phyloP scores from a whole-genome alignment of 1,140 invertebrate genomes.

The Danaus melanippus region DNA sequence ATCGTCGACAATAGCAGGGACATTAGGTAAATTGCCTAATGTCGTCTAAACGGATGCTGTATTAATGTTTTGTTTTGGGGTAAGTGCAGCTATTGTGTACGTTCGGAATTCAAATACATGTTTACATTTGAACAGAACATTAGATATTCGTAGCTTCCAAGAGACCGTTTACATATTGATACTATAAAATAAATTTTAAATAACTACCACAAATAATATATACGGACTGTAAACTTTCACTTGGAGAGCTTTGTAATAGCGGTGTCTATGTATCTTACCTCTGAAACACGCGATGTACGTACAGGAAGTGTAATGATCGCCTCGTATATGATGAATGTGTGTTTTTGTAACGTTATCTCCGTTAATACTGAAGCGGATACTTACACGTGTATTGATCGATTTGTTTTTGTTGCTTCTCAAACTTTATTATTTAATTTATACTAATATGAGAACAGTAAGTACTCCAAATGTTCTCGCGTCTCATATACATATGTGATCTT shows the following conservation, averaged over 20 bases:
- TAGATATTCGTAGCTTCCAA: not conserved
- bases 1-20: constrained; percentile 12
- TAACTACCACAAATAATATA: too few species aligned
- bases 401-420: constrained; percentile 20
- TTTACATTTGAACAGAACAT: constrained; percentile 14
- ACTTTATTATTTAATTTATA: constrained; percentile 9
- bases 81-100: constrained; percentile 22
- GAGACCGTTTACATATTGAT: too few species aligned
- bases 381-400: constrained; percentile 27
- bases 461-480: not conserved
- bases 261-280: too few species aligned
- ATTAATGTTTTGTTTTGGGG: constrained; percentile 49
- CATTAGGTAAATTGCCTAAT: constrained; percentile 64
- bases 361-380: constrained; percentile 9
- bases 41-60: constrained; percentile 47
- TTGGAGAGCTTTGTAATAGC: too few species aligned
- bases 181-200: too few species aligned
- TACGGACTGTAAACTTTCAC: too few species aligned
- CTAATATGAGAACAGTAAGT: too few species aligned
- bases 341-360: constrained; percentile 2
- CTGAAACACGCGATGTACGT: too few species aligned
- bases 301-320: too few species aligned
- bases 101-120: constrained; percentile 22
- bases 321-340: too few species aligned
- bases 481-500: constrained; percentile 1